Conservation (phyloP, 2,113 vertebrate species). For the Embiotoca jacksoni region DNA sequence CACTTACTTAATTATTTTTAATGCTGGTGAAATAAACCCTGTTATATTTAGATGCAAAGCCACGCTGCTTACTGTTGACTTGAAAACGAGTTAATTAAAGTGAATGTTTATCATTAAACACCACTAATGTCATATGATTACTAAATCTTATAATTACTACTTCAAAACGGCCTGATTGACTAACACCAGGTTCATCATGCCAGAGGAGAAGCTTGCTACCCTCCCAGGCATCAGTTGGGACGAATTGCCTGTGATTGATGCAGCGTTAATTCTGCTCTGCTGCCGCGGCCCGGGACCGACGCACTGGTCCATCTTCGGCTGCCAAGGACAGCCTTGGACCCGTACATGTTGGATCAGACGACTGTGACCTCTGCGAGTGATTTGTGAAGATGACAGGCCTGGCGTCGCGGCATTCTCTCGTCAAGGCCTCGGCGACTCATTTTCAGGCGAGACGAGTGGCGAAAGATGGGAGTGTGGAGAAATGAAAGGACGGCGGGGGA, state of each 20-base stretch:
- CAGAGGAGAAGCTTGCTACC: conserved; percentile 33
- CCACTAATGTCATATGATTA: conserved; percentile 22
- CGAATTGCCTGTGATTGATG: conserved; percentile 75
- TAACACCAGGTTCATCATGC: conserved; percentile 49
- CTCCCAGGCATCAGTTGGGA: conserved; percentile 47
- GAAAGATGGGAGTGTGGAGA: conserved; percentile 10
- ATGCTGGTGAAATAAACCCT: background rate
- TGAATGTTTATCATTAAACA: background rate
- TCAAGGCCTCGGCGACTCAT: conserved; percentile 6
- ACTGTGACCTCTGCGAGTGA: conserved; percentile 60
- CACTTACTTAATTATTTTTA: background rate
- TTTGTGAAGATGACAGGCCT: conserved; percentile 65
- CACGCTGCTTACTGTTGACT: too few species aligned
- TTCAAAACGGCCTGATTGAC: conserved; percentile 43
- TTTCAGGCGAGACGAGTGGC: conserved; percentile 2
- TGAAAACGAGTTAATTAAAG: too few species aligned
- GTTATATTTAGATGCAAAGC: too few species aligned
- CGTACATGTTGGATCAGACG: conserved; percentile 34
- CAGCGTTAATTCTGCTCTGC: conserved; percentile 48
- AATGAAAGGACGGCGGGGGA: conserved; percentile 2
- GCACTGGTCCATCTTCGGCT: conserved; percentile 25
- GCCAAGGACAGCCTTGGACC: conserved; percentile 26
- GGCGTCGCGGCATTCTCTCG: conserved; percentile 1
- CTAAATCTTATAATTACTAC: conserved; percentile 43
- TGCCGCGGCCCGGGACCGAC: conserved; percentile 22